Evolutionary conservation across 2,888 invertebrate genomes (phyloP).

Genomic region (Abrostola tripartita): DNA sequence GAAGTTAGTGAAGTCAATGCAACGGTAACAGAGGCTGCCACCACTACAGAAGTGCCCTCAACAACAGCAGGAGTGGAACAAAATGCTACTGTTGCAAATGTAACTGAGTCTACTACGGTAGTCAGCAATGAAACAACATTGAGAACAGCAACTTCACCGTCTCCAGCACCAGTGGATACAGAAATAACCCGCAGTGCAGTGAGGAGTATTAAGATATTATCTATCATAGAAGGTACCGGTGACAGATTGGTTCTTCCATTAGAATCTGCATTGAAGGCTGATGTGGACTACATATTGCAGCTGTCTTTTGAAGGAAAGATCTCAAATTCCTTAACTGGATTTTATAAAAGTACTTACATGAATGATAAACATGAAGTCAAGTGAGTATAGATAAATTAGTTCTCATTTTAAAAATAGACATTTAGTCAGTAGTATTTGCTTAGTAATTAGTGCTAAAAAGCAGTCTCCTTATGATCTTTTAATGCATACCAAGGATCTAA

Average conservation of each 20-base stretch:
- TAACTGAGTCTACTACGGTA: slow-evolving; percentile 39
- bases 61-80: slow-evolving; percentile 26
- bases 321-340: slow-evolving; percentile 90
- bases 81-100: slow-evolving; percentile 24
- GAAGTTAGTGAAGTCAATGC: slow-evolving; percentile 47
- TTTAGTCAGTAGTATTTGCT: no score
- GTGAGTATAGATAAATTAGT: slow-evolving; percentile 64
- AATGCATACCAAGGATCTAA: no score
- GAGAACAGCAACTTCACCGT: slow-evolving; percentile 29
- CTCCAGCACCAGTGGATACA: slow-evolving; percentile 60
- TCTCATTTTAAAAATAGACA: slow-evolving; percentile 2
- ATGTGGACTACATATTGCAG: slow-evolving; percentile 87
- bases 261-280: slow-evolving; percentile 76
- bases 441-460: no score
- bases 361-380: slow-evolving; percentile 81
- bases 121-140: slow-evolving; percentile 33
- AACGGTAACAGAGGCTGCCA: slow-evolving; percentile 25
- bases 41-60: slow-evolving; percentile 21
- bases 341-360: slow-evolving; percentile 90
- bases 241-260: slow-evolving; percentile 74
- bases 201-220: slow-evolving; percentile 73
- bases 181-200: slow-evolving; percentile 80
- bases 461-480: no score
- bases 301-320: slow-evolving; percentile 87
- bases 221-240: slow-evolving; percentile 71